Evolutionary conservation across 2,113 vertebrate species (phyloP).

Genomic region (Anthoscopus minutus): DNA sequence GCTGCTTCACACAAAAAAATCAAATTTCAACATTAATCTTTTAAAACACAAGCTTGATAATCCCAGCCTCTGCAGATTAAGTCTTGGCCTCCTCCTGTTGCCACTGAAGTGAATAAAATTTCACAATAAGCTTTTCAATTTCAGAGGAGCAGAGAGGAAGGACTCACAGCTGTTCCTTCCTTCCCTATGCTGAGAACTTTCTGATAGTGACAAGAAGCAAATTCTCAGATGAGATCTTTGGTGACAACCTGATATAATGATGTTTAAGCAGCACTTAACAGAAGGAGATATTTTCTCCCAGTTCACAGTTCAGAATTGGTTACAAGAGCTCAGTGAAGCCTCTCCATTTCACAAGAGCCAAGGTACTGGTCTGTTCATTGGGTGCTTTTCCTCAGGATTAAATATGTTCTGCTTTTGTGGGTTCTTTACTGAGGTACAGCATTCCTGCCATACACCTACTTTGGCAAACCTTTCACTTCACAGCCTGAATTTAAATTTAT

Average conservation of each 20-base stretch:
- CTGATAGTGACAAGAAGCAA: background rate
- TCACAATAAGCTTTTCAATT: background rate
- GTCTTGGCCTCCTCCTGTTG: background rate
- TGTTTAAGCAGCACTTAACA: background rate
- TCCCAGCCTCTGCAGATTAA: background rate
- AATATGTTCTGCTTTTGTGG: background rate
- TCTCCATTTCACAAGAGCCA: background rate
- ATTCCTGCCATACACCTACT: background rate
- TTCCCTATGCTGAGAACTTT: background rate
- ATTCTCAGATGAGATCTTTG: background rate
- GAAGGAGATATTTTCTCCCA: background rate
- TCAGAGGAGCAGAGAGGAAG: background rate
- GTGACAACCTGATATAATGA: background rate
- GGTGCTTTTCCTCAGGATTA: background rate
- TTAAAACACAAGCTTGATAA: background rate
- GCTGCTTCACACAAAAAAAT: background rate
- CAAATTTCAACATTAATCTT: background rate
- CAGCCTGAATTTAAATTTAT: background rate
- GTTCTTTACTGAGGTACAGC: background rate
- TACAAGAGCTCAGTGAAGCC: background rate
- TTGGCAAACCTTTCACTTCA: background rate
- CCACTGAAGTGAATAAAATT: background rate
- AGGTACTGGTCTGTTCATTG: background rate
- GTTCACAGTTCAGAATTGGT: background rate
- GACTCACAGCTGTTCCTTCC: background rate